Base-by-base conservation (phyloP, 1,140 invertebrate species). In the Hyles vespertilio region DNA sequence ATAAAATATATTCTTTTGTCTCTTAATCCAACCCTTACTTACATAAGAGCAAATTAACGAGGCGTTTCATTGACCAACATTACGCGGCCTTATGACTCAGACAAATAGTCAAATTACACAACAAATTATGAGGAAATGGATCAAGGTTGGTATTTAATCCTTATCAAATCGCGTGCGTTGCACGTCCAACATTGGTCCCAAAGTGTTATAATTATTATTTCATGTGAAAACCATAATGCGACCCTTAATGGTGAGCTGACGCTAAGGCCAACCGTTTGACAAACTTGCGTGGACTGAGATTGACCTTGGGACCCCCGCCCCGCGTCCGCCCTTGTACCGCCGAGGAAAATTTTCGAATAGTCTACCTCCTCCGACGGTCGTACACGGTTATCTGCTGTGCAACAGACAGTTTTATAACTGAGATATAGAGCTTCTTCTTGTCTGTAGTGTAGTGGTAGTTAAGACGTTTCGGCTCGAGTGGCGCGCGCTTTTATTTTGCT, bases 271-370 rank as follows among this genome's bases (percentile, higher is more conserved):
- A 69, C 61, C 58, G 71, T 73, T 70, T 63, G 59, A 67, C 76
- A 69, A 63, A 70, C 70, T 84, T 85, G 83, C 85, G 83, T 86
- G 85, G 79, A 78, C 74, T 59, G 72, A 83, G 76, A 84, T 62
- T 76, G 81, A 86, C 85, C 85, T 86, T 88, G 83, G 64, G 63
- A 59, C 71, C 68, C 74, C 70, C 69, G 63, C 74, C 74, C 65
- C 67, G 44, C 34, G 57, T 44, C 64, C 48, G 65, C 74, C 71
- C 66, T 65, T 64, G 32, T 56, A 59, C 63, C 68, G 61, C 49
- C 58, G 76, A 79, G 78, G 84, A 76, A 79, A 82, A 82, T 5
- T 79, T 83, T 81, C 74, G 77, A 84, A 73, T 79, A 82, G 78
- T 80, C 71, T 76, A 44, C 72, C 49, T 56, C 59, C 71, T 72